Base-by-base conservation (phyloP, 1,140 invertebrate species). In the Lordiphosa stackelbergi region DNA sequence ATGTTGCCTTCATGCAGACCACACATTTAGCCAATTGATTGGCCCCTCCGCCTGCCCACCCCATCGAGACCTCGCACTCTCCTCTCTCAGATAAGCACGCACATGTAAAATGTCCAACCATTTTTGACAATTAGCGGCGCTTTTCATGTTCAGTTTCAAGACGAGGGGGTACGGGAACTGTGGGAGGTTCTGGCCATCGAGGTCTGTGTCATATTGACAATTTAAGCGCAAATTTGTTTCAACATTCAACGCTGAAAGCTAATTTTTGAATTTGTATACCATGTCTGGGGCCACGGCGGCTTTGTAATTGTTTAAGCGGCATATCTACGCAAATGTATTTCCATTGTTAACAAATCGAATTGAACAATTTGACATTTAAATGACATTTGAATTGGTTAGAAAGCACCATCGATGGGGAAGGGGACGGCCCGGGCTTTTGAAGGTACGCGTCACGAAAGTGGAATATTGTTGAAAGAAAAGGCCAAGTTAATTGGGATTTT, bases 81-180 rank as follows among this genome's bases (percentile, higher is more conserved):
- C 40, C 34, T 36, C 38, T n/a, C 11, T 4, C 38, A 52, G 56
- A 66, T 57, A 56, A 45, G 49, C 35, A 62, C 69, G 71, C 70
- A 57, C 54, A 60, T 53, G 46, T 37, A 60, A 73, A 70, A 77
- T 83, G 73, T 62, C 54, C 49, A 85, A 85, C 74, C 75, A 81
- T 85, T 85, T 85, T 81, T 74, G 66, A 85, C 83, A 85, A 85
- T 85, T 85, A 83, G 75, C 81, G 81, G 83, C 77, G 69, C 69
- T 81, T 78, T 85, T 83, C 72, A 85, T 83, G 81, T 85, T 45
- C 22, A 49, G 48, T 45, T 55, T 16, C 36, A 48, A 53, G 35
- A 8, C n/a, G 28, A 7, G n/a, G 13, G 43, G 6, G 9, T 3
- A 4, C 6, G 16, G 19, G 4, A 2, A 37, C 13, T 1, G 38